Percentiles rank a stretch among this genome's conserved stretches.
phyloP scores from a whole-genome alignment of 1,140 invertebrate species.

The Musca vetustissima region DNA sequence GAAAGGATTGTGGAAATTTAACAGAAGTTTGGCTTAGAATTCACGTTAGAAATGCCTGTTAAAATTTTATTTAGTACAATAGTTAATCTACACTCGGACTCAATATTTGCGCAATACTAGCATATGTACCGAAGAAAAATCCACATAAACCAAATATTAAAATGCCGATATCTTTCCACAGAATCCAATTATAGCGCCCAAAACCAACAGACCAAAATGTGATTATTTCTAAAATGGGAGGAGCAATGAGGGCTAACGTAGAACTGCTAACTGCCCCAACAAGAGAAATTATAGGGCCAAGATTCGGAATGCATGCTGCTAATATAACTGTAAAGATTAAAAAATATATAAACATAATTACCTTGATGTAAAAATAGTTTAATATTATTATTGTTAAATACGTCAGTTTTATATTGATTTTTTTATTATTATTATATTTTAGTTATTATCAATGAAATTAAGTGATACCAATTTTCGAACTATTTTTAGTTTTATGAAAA shows the following conservation, averaged over 20 bases:
- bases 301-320: conserved; percentile 80
- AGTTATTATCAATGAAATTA: no score
- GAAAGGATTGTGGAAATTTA: no score
- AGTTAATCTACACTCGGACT: conserved; percentile 42
- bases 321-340: conserved; percentile 68
- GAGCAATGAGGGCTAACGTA: conserved; percentile 86
- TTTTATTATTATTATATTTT: no score
- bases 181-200: conserved; percentile 63
- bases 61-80: neutral
- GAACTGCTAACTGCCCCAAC: conserved; percentile 90
- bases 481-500: no score
- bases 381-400: no score
- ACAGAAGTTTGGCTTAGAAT: neutral
- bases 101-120: conserved; percentile 70
- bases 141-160: conserved; percentile 74
- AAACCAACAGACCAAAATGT: conserved; percentile 71
- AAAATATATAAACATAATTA: no score
- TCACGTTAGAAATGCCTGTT: neutral
- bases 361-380: no score
- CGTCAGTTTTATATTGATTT: no score
- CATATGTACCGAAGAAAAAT: conserved; percentile 78
- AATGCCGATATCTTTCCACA: conserved; percentile 73
- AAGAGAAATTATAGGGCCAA: conserved; percentile 86
- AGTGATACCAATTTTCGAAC: no score
- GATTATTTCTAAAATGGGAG: conserved; percentile 87